Conservation (phyloP, 2,113 vertebrate species). For the cat (Felis catus) region DNA sequence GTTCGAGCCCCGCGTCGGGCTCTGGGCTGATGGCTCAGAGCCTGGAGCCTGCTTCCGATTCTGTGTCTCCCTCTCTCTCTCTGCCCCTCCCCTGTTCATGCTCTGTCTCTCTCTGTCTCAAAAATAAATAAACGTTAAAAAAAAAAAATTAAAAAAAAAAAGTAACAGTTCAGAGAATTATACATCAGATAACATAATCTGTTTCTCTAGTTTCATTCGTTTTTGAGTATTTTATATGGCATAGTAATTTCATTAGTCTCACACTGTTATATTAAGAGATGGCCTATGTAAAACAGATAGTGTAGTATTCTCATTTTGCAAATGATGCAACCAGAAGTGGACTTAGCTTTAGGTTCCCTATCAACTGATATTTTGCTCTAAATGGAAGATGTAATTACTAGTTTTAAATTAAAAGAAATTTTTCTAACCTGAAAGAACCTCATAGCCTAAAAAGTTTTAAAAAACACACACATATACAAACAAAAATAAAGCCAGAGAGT, state of each 20-base stretch:
- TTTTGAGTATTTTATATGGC: not conserved
- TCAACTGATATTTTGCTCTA: not conserved
- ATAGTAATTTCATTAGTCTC: not conserved
- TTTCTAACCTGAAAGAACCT: conserved; percentile 35
- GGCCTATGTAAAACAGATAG: not conserved
- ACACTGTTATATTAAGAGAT: not conserved
- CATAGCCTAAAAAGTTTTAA: not conserved
- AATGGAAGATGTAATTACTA: not conserved
- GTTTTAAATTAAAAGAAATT: conserved; percentile 29
- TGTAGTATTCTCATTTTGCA: conserved; percentile 16
- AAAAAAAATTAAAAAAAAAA: not conserved
- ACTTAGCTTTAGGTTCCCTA: not conserved
- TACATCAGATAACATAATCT: not conserved
- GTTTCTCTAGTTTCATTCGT: not conserved
- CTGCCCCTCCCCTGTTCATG: no score
- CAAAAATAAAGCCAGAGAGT: not conserved
- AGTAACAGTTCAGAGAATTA: conserved; percentile 21
- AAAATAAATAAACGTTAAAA: no score
- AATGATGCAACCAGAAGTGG: not conserved
- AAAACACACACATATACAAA: not conserved
- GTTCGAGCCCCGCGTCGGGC: no score
- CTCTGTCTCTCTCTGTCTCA: no score
- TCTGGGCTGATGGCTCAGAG: no score
- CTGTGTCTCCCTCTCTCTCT: no score
- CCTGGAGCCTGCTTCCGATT: no score